phyloP scores from a whole-genome alignment of 2,113 vertebrate species.

The Elephas maximus region DNA sequence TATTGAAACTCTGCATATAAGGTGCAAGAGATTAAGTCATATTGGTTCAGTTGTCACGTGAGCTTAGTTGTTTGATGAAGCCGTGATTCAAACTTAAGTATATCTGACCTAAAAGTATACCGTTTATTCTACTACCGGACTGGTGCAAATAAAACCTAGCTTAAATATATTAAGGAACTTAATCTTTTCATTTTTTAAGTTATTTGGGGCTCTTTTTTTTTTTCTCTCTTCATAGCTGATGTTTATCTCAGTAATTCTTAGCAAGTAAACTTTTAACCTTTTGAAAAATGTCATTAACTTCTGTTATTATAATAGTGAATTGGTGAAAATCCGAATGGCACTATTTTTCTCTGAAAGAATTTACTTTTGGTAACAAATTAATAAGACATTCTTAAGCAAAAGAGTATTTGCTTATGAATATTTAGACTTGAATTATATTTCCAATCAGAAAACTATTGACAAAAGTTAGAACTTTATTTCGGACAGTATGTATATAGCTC shows the following conservation, averaged over 20 bases:
- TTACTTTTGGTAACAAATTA: slow-evolving; percentile 55
- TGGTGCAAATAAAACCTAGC: neutral
- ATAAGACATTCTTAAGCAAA: neutral
- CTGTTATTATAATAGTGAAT: slow-evolving; percentile 20
- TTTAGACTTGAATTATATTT: slow-evolving; percentile 26
- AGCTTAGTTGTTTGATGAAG: slow-evolving; percentile 42
- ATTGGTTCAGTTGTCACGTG: slow-evolving; percentile 28
- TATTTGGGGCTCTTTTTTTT: neutral
- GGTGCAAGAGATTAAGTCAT: neutral
- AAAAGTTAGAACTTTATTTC: neutral
- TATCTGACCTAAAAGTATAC: neutral
- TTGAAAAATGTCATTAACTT: slow-evolving; percentile 54
- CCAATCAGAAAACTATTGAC: slow-evolving; percentile 40
- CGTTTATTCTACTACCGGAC: neutral
- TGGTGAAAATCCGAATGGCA: slow-evolving; percentile 37
- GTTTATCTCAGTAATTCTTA: slow-evolving; percentile 46
- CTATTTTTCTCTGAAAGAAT: slow-evolving; percentile 6
- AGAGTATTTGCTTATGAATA: slow-evolving; percentile 27
- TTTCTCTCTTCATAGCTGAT: neutral
- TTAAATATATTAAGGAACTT: slow-evolving; percentile 13
- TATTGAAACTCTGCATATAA: neutral
- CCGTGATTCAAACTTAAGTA: neutral
- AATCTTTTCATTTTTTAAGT: slow-evolving; percentile 51
- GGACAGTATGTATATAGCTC: neutral
- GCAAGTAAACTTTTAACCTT: slow-evolving; percentile 55